phyloP scores from a whole-genome alignment of 1,140 invertebrate genomes.

The Ectropis grisescens region DNA sequence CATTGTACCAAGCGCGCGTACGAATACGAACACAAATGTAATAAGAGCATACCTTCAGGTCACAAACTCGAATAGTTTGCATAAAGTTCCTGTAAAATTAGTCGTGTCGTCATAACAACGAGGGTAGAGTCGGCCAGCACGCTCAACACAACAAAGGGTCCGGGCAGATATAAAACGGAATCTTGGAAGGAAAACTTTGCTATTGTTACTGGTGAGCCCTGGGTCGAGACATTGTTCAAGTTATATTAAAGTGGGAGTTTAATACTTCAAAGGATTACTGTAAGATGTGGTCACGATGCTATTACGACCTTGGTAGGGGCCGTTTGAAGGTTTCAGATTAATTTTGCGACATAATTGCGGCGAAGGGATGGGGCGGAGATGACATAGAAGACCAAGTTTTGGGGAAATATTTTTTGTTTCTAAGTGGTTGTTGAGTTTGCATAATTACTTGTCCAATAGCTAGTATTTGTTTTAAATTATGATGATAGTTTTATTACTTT shows the following conservation, averaged over 20 bases:
- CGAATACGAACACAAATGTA: too few relatives aligned
- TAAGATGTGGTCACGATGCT: conserved; percentile 29
- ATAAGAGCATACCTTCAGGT: too few relatives aligned
- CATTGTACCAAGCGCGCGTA: too few relatives aligned
- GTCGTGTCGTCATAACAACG: conserved; percentile 23
- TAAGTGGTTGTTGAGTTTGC: too few relatives aligned
- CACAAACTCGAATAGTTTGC: too few relatives aligned
- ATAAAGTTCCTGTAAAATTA: conserved; percentile 15
- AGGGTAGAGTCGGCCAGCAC: conserved; percentile 14
- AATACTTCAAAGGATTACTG: conserved; percentile 47
- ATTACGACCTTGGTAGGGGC: conserved; percentile 9
- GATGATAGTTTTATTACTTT: too few relatives aligned
- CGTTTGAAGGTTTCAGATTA: conserved; percentile 13
- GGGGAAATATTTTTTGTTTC: too few relatives aligned
- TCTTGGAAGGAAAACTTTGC: conserved; percentile 44
- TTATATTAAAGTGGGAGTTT: conserved; percentile 48
- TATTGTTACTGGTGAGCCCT: conserved; percentile 36
- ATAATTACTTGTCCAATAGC: too few relatives aligned
- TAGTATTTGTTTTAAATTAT: too few relatives aligned
- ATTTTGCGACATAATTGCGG: conserved; percentile 12
- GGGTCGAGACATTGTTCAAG: conserved; percentile 43
- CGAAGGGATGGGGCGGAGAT: too few relatives aligned
- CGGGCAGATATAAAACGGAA: conserved; percentile 36
- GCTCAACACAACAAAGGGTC: conserved; percentile 25
- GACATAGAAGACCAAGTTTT: too few relatives aligned